Percentiles rank a stretch among this genome's conserved stretches.
Evolutionary conservation across 1,140 invertebrate genomes (phyloP).

Genomic region (Cephus cinctus): DNA sequence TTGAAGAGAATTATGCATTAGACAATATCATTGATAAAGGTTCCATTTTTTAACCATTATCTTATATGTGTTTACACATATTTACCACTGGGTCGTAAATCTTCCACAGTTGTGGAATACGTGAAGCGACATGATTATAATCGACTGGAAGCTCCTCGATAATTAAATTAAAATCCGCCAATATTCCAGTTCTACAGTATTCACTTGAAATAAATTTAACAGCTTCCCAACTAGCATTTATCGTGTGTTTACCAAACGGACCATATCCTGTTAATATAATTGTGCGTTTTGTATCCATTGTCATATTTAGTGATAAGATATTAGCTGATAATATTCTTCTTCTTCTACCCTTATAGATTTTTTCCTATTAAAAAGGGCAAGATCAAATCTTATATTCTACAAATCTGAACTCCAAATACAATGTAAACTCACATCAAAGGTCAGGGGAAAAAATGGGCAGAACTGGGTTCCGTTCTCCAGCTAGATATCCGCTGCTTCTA

Average conservation of each 20-base stretch:
- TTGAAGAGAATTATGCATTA: constrained; percentile 21
- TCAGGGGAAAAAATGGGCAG: too few species aligned
- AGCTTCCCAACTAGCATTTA: constrained; percentile 79
- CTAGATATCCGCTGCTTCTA: too few species aligned
- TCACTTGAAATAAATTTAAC: constrained; percentile 58
- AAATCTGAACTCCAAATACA: too few species aligned
- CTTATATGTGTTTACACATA: constrained; percentile 14
- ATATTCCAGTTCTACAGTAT: constrained; percentile 39
- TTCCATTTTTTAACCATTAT: neutral
- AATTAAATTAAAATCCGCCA: constrained; percentile 61
- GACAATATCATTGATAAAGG: neutral
- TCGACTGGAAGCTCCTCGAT: constrained; percentile 65
- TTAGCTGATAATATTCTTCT: too few species aligned
- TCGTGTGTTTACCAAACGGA: constrained; percentile 65
- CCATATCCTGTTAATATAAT: constrained; percentile 72
- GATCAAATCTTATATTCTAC: too few species aligned
- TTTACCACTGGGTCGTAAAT: constrained; percentile 65
- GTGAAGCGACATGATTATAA: constrained; percentile 63
- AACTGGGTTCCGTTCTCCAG: too few species aligned
- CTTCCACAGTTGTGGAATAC: constrained; percentile 65
- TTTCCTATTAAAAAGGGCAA: too few species aligned
- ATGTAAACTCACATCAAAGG: too few species aligned
- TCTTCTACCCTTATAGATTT: too few species aligned
- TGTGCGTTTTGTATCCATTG: constrained; percentile 15
- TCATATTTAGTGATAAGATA: constrained; percentile 14